Conservation (phyloP, 1,140 invertebrate species). For the Maniola jurtina region DNA sequence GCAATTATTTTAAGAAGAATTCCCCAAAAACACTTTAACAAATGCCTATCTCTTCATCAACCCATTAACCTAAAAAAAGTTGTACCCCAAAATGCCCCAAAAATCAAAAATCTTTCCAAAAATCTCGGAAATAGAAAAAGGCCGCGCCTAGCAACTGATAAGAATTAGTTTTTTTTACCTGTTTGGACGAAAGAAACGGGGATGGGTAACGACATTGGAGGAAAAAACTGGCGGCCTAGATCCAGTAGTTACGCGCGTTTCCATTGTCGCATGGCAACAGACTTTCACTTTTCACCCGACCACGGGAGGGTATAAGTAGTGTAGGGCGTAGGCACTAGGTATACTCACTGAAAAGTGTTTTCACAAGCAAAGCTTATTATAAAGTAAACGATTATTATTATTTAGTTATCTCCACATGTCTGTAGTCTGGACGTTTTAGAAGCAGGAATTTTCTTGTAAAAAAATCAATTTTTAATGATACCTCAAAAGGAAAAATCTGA, state of each 20-base stretch:
- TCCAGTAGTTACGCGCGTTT: slow-evolving; percentile 2
- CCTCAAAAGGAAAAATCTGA: no score
- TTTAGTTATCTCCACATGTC: no score
- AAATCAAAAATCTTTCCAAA: not conserved
- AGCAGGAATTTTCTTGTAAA: no score
- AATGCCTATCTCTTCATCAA: not conserved
- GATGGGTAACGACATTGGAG: slow-evolving; percentile 2
- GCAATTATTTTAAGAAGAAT: not conserved
- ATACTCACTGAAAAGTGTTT: no score
- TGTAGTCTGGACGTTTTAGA: no score
- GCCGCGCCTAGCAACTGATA: slow-evolving; percentile 9
- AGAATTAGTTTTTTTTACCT: slow-evolving; percentile 17
- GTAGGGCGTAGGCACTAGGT: no score
- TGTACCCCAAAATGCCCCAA: not conserved
- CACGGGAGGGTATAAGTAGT: not conserved
- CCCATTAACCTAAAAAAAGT: not conserved
- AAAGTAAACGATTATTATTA: no score
- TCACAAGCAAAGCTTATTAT: no score
- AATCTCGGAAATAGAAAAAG: slow-evolving; percentile 11
- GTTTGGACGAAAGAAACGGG: slow-evolving; percentile 7
- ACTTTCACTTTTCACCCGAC: slow-evolving; percentile 4
- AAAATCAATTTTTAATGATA: no score
- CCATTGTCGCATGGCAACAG: slow-evolving; percentile 28
- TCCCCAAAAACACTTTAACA: not conserved
- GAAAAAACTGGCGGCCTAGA: slow-evolving; percentile 26